phyloP scores from a whole-genome alignment of 2,113 vertebrate genomes.

The Agapornis roseicollis region DNA sequence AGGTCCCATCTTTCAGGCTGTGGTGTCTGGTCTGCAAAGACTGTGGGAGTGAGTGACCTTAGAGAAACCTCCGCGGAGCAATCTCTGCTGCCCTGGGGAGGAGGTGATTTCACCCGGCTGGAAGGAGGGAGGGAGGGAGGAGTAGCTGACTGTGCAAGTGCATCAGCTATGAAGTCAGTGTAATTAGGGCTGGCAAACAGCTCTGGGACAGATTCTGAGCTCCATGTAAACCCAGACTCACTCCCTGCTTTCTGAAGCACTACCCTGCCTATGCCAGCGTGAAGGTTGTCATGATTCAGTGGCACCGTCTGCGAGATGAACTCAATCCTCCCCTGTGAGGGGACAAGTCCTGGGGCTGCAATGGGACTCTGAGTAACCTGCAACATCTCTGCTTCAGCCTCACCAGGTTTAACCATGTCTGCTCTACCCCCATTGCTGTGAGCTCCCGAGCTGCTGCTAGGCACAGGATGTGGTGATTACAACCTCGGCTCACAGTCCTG shows the following conservation, averaged over 20 bases:
- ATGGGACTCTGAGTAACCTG: neutral
- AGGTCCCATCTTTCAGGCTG: neutral
- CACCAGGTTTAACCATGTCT: fast-evolving
- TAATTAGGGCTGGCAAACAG: neutral
- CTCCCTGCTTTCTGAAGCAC: neutral
- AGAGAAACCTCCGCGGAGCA: neutral
- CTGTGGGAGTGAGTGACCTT: neutral
- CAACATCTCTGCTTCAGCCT: neutral
- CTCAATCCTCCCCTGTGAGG: neutral
- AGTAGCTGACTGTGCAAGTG: neutral
- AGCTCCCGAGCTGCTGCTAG: neutral
- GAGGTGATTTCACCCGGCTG: constrained; percentile 9
- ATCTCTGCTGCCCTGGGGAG: neutral
- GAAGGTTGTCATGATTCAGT: neutral
- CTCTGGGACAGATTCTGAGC: neutral
- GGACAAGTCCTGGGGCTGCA: neutral
- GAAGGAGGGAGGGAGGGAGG: neutral
- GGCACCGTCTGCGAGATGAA: neutral
- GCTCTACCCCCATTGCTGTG: neutral
- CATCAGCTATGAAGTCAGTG: neutral
- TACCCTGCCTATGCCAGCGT: neutral
- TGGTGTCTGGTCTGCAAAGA: neutral
- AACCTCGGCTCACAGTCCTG: neutral
- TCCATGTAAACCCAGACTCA: neutral
- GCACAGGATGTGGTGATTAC: neutral